Conservation (phyloP, 2,113 vertebrate genomes). For the Deroptyus accipitrinus region DNA sequence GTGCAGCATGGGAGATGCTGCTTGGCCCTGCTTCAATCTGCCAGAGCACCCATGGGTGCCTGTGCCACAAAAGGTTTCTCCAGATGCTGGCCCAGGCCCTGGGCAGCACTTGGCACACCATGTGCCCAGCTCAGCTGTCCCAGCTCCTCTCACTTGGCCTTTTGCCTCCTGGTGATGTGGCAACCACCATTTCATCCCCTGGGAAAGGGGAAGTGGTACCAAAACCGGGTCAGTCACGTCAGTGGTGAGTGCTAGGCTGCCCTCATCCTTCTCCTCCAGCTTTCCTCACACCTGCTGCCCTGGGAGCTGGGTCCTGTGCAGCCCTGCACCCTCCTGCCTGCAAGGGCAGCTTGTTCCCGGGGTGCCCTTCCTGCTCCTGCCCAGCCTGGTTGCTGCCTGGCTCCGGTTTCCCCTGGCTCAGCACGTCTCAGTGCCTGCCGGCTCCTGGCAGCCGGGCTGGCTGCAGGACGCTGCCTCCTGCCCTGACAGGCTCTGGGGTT, state of each 20-base stretch:
- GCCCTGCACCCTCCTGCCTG: not conserved
- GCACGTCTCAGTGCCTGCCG: not conserved
- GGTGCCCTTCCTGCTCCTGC: not conserved
- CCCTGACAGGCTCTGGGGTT: conserved; percentile 21
- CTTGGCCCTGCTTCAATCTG: not conserved
- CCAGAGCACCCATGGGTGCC: not conserved
- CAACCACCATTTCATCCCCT: not conserved
- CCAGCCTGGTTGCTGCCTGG: not conserved
- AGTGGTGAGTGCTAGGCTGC: rapidly evolving
- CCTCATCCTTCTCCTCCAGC: not conserved
- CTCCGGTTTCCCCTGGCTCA: not conserved
- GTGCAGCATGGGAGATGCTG: rapidly evolving
- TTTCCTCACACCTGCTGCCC: not conserved
- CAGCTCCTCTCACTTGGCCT: rapidly evolving
- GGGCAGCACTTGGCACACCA: rapidly evolving
- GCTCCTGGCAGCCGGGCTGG: not conserved
- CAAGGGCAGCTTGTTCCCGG: not conserved
- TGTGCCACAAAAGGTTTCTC: rapidly evolving
- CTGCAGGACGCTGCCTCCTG: not conserved
- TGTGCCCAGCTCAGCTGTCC: rapidly evolving
- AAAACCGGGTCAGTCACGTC: not conserved
- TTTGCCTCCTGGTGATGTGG: not conserved
- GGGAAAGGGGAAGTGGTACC: not conserved
- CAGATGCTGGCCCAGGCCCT: not conserved
- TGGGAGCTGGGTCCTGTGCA: not conserved